These are phyloP conservation scores for Tuta absoluta DNA, from an alignment of 2,888 invertebrate species.

Conservation along the genomic window DNA sequence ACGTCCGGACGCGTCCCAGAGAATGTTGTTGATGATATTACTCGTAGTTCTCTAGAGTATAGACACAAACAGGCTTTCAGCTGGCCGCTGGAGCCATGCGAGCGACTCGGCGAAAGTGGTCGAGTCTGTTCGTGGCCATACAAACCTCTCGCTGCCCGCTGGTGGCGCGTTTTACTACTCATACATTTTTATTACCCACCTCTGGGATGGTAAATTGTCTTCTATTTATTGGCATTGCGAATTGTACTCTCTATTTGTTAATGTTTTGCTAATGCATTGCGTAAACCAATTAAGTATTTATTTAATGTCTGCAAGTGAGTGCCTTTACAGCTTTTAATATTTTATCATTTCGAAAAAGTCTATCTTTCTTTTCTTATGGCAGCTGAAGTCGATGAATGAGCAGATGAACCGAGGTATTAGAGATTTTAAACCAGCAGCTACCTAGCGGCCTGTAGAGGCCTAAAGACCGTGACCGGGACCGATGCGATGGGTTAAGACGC, in stretches of 20 bases:
- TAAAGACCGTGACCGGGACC: too few species aligned
- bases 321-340: not conserved
- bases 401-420: too few species aligned
- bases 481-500: too few species aligned
- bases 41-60: not conserved
- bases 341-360: not conserved
- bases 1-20: not conserved
- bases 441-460: too few species aligned
- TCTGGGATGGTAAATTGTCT: not conserved
- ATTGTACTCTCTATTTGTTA: not conserved
- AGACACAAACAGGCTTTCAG: conserved; percentile 9
- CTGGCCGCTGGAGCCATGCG: not conserved
- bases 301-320: not conserved
- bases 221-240: conserved; percentile 7
- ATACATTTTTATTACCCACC: conserved; percentile 4
- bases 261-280: not conserved
- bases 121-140: not conserved
- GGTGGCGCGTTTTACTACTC: conserved; percentile 12
- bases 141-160: not conserved
- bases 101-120: not conserved
- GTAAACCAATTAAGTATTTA: not conserved
- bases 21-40: not conserved
- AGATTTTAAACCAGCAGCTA: too few species aligned
- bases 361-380: not conserved
- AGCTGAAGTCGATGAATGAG: too few species aligned